Evolutionary conservation across 2,888 invertebrate genomes (phyloP), one percentile per base, ranked within the genome.

Genomic region (Chydorus sphaericus): DNA sequence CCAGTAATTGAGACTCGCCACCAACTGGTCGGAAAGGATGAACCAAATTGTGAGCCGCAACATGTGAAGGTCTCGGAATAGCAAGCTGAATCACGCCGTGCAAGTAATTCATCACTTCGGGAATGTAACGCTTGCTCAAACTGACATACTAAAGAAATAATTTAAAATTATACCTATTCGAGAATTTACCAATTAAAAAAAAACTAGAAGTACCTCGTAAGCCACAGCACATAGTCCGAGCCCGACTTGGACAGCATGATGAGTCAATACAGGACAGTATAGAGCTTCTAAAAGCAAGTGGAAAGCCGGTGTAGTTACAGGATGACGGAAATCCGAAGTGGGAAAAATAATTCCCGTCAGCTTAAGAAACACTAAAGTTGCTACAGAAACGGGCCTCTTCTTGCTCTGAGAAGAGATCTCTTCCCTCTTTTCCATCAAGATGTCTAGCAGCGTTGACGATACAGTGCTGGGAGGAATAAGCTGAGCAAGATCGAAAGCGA

Each of bases 321-420:
- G 82, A 75, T 96, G 94, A 38, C 82, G 76, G 67, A 84, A 89
- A 71, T 96, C 94, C 0, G 93, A 91, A 0, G 91, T 83, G 1
- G 93, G 85, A 70, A 86, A 96, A 55, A 94, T 67, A 44, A 84
- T 69, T 7, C 85, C 81, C 4, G 89, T 76, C 60, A 90, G 66
- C 71, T 92, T 91, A 59, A 94, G 81, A 65, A 88, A 81, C 60
- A 4, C 3, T 52, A 52, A 33, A 20, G 52, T 52, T 1, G 52
- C 33, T 11, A 52, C n/a, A 2, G 52, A 52, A 10, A 52, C 52
- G 18, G 52, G 52, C 31, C 62, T 69, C 64, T 77, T 82, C 18
- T 38, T 48, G 2, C 70, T 69, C 49, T 75, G 75, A 53, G 75
- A 77, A 59, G 75, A 74, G 65, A 76, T 88, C 16, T 76, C 73